phyloP scores from a whole-genome alignment of 2,113 vertebrate genomes.

The Vulpes ferrilata region DNA sequence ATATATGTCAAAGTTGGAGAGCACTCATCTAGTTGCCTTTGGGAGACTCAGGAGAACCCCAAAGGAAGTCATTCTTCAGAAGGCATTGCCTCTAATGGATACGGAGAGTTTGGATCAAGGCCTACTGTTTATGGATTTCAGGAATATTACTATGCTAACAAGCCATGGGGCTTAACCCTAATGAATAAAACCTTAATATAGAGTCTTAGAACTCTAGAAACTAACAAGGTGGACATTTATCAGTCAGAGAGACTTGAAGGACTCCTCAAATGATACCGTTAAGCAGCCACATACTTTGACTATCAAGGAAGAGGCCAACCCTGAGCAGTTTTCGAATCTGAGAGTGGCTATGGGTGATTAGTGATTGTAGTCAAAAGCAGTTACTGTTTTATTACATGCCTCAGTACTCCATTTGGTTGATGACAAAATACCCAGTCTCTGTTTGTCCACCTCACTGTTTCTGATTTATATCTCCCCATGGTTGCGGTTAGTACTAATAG shows the following conservation, averaged over 20 bases:
- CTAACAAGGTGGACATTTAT: neutral
- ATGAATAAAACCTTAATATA: neutral
- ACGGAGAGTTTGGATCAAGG: neutral
- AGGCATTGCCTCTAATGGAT: neutral
- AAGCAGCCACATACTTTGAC: neutral
- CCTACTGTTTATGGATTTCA: neutral
- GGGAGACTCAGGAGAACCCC: neutral
- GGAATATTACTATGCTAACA: neutral
- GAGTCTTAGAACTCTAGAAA: neutral
- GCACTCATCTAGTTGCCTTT: neutral
- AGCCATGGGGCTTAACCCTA: neutral
- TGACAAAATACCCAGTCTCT: neutral
- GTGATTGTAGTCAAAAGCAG: neutral
- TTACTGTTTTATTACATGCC: neutral
- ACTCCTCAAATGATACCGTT: neutral
- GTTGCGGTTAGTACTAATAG: neutral
- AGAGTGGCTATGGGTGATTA: neutral
- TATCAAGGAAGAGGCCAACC: neutral
- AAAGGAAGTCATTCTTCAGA: neutral
- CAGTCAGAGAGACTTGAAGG: neutral
- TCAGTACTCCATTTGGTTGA: neutral
- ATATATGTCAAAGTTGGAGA: neutral
- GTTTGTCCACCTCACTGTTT: neutral
- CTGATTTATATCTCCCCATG: slow-evolving; percentile 2
- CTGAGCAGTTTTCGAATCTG: neutral